A percentile compares a stretch with the other conserved stretches of the same genome.
phyloP scores from a whole-genome alignment of 1,140 invertebrate genomes.

The Pemphigus obesinymphae region DNA sequence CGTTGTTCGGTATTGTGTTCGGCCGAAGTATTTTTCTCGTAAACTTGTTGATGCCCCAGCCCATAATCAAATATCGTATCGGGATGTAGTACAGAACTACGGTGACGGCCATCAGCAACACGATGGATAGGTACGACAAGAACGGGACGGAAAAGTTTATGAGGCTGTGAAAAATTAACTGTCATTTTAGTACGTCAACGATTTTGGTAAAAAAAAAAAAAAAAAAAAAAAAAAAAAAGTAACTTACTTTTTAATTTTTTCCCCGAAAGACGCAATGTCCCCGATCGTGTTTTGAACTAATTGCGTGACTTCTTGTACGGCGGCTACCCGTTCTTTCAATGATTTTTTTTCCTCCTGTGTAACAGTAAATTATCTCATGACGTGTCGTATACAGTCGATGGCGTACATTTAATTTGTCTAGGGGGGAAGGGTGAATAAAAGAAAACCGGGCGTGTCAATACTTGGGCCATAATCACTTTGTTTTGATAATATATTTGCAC shows the following conservation, averaged over 20 bases:
- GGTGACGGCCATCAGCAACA: conserved; percentile 64
- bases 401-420: too few species aligned
- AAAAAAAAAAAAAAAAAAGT: too few species aligned
- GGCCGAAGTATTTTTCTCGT: conserved; percentile 87
- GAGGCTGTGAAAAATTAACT: conserved; percentile 72
- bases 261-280: conserved; percentile 83
- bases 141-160: conserved; percentile 98
- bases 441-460: too few species aligned
- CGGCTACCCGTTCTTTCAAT: conserved; percentile 85
- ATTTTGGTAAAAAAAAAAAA: too few species aligned
- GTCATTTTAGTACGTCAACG: too few species aligned
- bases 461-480: too few species aligned
- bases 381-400: too few species aligned
- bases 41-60: conserved; percentile 98
- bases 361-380: too few species aligned
- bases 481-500: too few species aligned
- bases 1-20: conserved; percentile 94
- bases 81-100: conserved; percentile 87
- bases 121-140: conserved; percentile 85
- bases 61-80: conserved; percentile 82
- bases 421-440: too few species aligned
- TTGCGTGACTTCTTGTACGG: conserved; percentile 92
- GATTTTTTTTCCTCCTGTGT: conserved; percentile 93
- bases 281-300: conserved; percentile 92
- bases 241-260: conserved; percentile 84